Evolutionary conservation across 2,113 vertebrate genomes (phyloP).

Genomic region (Pungitius pungitius): DNA sequence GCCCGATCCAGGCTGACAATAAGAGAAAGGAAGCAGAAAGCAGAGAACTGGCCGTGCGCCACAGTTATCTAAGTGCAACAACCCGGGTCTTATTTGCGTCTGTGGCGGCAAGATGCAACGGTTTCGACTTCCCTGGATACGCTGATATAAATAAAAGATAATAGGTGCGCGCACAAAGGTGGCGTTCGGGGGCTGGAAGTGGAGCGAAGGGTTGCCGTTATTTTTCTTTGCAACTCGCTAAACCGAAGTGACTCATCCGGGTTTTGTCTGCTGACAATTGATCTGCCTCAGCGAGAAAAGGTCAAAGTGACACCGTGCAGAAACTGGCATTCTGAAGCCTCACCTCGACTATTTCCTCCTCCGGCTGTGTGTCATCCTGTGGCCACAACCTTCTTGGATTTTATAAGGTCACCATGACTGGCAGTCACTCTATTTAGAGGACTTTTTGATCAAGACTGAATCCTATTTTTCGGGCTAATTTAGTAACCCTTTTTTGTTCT

Average conservation of each 20-base stretch:
- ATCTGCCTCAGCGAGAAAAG: conserved; percentile 19
- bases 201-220: too few relatives aligned
- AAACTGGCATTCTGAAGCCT: conserved; percentile 39
- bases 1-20: conserved; percentile 53
- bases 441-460: neutral
- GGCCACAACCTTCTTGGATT: conserved; percentile 18
- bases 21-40: conserved; percentile 70
- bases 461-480: neutral
- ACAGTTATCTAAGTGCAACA: conserved; percentile 41
- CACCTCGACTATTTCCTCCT: conserved; percentile 32
- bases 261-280: conserved; percentile 11
- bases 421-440: neutral
- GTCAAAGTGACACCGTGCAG: conserved; percentile 27
- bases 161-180: too few relatives aligned
- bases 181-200: too few relatives aligned
- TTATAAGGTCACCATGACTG: conserved; percentile 33
- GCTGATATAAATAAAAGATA: too few relatives aligned
- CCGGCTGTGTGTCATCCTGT: conserved; percentile 22
- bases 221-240: neutral
- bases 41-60: conserved; percentile 61
- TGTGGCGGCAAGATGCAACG: neutral
- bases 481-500: neutral
- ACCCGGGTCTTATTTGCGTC: conserved; percentile 21
- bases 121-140: conserved; percentile 27
- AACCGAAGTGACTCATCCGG: conserved; percentile 12